Percentiles rank a stretch among this genome's conserved stretches.
These are phyloP conservation scores for Aphis craccivora DNA, from an alignment of 1,140 invertebrate species.

Conservation along the genomic window DNA sequence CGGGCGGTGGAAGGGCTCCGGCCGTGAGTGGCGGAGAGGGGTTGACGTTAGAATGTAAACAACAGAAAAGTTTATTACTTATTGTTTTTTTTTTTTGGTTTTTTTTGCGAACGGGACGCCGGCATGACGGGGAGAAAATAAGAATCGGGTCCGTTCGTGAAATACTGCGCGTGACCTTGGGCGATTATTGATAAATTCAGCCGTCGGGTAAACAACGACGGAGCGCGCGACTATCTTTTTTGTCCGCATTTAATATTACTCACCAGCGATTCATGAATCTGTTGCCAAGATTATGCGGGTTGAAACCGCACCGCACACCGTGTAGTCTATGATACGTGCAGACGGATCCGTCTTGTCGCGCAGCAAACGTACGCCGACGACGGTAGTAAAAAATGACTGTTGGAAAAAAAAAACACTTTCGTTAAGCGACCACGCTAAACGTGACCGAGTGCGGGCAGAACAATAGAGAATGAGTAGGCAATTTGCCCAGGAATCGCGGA, in stretches of 20 bases:
- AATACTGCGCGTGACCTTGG: slow-evolving; percentile 54
- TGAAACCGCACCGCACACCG: not conserved
- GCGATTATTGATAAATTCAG: slow-evolving; percentile 40
- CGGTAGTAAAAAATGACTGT: not conserved
- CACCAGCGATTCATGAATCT: slow-evolving; percentile 32
- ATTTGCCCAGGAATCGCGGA: not conserved
- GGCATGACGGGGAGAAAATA: not conserved
- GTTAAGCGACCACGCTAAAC: not conserved
- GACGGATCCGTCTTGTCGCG: not conserved
- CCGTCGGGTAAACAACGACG: not conserved
- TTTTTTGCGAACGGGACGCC: not conserved
- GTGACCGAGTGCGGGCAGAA: not conserved
- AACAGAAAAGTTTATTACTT: not conserved
- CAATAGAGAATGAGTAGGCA: not conserved
- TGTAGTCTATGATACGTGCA: not conserved
- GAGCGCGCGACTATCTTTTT: not conserved
- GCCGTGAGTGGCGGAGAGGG: no score
- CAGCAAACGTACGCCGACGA: not conserved
- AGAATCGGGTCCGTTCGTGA: not conserved
- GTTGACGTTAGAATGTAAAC: not conserved
- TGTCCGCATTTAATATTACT: not conserved
- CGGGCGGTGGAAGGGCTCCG: no score
- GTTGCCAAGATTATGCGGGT: not conserved
- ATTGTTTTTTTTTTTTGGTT: not conserved
- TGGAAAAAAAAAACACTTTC: not conserved